phyloP scores from a whole-genome alignment of 2,113 vertebrate genomes.

The Rousettus leschenaultii region DNA sequence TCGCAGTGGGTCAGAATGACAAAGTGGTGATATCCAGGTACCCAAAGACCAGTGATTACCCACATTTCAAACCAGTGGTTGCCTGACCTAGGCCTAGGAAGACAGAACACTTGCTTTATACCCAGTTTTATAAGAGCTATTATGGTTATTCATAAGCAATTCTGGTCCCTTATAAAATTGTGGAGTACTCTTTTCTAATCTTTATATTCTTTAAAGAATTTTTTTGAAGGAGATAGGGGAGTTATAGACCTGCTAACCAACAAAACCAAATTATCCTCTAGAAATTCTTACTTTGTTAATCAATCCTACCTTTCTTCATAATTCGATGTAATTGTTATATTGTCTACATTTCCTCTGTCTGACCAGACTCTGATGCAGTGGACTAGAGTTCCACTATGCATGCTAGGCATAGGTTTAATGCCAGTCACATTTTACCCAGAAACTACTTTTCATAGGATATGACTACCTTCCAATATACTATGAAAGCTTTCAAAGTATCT shows the following conservation, averaged over 20 bases:
- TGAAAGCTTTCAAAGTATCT: neutral
- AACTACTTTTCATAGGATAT: neutral
- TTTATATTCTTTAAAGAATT: neutral
- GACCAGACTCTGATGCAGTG: neutral
- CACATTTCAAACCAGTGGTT: neutral
- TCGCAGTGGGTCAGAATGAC: neutral
- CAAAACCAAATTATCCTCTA: neutral
- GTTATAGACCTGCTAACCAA: neutral
- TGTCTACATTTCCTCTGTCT: neutral
- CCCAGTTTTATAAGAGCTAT: neutral
- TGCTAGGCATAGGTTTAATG: neutral
- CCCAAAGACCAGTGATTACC: neutral
- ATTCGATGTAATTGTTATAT: neutral
- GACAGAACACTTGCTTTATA: neutral
- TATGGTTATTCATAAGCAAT: neutral
- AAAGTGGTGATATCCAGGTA: rapidly evolving
- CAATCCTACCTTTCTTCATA: neutral
- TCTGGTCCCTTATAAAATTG: neutral
- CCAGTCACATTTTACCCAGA: neutral
- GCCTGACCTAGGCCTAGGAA: neutral
- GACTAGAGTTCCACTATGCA: neutral
- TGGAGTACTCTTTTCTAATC: neutral
- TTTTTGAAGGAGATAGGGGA: neutral
- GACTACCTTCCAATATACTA: neutral
- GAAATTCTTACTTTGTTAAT: neutral